Conservation (phyloP, 1,140 invertebrate genomes). For the Drosophila obscura region DNA sequence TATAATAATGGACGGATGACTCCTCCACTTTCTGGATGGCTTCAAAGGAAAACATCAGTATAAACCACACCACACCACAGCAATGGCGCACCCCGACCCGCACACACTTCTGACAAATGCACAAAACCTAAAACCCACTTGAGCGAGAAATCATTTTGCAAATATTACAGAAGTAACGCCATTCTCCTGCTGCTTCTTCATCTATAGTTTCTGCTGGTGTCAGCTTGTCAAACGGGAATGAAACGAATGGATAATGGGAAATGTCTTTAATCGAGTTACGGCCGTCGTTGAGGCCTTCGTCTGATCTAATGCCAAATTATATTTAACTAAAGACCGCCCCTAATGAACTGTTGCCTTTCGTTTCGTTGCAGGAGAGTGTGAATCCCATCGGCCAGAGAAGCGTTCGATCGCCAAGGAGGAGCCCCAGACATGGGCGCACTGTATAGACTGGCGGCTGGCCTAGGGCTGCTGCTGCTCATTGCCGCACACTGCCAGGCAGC, state of each 20-base stretch:
- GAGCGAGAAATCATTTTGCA: slow-evolving; percentile 61
- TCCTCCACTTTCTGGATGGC: slow-evolving; percentile 32
- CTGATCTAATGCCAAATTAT: slow-evolving; percentile 52
- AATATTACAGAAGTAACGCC: slow-evolving; percentile 44
- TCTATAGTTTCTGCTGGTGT: slow-evolving; percentile 44
- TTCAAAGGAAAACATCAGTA: slow-evolving; percentile 49
- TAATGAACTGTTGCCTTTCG: slow-evolving; percentile 33
- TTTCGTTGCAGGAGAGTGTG: slow-evolving; percentile 26
- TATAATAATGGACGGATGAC: slow-evolving; percentile 61
- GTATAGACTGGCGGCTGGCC: slow-evolving; percentile 21
- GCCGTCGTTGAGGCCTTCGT: slow-evolving; percentile 31
- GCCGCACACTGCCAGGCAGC: slow-evolving; percentile 39
- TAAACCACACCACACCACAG: slow-evolving; percentile 3
- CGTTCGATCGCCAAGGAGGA: slow-evolving; percentile 16
- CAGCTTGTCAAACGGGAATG: slow-evolving; percentile 43
- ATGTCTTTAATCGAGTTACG: slow-evolving; percentile 26
- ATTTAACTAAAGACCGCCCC: slow-evolving; percentile 45
- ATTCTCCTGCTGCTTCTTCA: slow-evolving; percentile 1
- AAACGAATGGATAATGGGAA: slow-evolving; percentile 6
- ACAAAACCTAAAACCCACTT: slow-evolving; percentile 54
- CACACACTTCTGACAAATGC: slow-evolving; percentile 22
- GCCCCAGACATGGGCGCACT: slow-evolving; percentile 56
- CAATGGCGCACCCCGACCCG: too few relatives aligned
- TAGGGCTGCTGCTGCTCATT: slow-evolving; percentile 47
- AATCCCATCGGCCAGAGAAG: not conserved